Evolutionary conservation across 1,140 invertebrate genomes (phyloP), one percentile per base, ranked within the genome.

Genomic region (Pomacea maculata): DNA sequence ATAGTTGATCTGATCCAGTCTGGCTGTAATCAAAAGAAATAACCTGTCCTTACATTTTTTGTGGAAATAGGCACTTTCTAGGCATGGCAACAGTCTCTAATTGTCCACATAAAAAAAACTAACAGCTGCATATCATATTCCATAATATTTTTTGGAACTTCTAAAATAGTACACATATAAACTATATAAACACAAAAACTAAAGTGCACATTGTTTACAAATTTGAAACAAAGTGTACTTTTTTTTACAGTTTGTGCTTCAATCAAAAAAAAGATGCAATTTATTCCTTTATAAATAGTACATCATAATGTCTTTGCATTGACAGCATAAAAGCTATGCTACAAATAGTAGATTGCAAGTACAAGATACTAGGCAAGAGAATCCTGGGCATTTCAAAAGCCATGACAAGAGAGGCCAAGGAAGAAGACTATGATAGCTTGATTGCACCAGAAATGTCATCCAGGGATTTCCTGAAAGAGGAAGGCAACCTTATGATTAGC

Each of bases 261-360:
- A 54, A 19, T 74, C 6, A 52, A 74, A n/a, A 57, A 2, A 57
- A 52, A 19, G 1, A 17, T 54, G 25, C 75, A 17, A 45, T 8
- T 67, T 10, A 3, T 21, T 65, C 65, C 12, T 68, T n/a, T 21
- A 52, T 7, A 34, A 55, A 34, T 64, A 17, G 34, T 75, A 5
- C 64, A 70, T 68, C 17, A 52, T 19, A 54, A 25, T 57, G 72
- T 73, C 63, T 74, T 61, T 82, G 80, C 15, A 85, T 84, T 87
- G 83, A 85, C 75, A 92, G 91, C 86, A 88, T 92, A 11, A 90
- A 90, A 79, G 90, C 92, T 0, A 92, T 92, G 92, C 83, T 92
- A 29, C 86, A 92, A 74, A 83, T 92, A 17, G 88, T 92, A 12
- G 90, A 92, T 76, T 92, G 92, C 84, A 92, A 92, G 80, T 91